Conservation (phyloP, 1,140 invertebrate genomes). For the Hycleus phaleratus region DNA sequence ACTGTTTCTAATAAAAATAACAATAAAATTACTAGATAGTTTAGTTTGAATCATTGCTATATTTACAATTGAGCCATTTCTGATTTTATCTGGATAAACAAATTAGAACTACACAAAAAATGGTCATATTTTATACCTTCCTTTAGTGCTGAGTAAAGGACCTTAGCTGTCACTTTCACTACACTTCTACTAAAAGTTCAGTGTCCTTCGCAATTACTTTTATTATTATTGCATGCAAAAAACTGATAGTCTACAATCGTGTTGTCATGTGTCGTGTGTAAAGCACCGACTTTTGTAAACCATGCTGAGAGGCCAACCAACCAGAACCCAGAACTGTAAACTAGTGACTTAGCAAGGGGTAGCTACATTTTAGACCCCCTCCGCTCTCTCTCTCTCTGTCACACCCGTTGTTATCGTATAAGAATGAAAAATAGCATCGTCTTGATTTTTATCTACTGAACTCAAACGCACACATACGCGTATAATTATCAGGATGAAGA, state of each 20-base stretch:
- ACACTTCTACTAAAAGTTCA: conserved; percentile 20
- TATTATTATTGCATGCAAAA: too few relatives aligned
- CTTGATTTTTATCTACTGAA: too few relatives aligned
- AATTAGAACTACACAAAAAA: too few relatives aligned
- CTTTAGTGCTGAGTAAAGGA: not conserved
- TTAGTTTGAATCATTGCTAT: too few relatives aligned
- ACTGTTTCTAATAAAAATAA: too few relatives aligned
- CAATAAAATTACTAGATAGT: too few relatives aligned
- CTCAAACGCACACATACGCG: conserved; percentile 1
- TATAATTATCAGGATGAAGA: conserved; percentile 28
- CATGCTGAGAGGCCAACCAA: conserved; percentile 28
- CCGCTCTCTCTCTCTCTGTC: not conserved
- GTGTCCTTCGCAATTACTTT: conserved; percentile 17
- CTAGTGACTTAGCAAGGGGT: conserved; percentile 22
- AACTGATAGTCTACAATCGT: too few relatives aligned
- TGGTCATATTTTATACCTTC: not conserved
- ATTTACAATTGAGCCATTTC: too few relatives aligned
- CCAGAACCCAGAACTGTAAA: conserved; percentile 27
- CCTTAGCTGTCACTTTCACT: conserved; percentile 18
- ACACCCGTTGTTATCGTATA: too few relatives aligned
- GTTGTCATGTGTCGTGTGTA: not conserved
- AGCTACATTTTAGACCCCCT: conserved; percentile 18
- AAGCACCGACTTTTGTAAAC: not conserved
- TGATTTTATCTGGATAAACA: too few relatives aligned
- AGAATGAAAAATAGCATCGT: too few relatives aligned